Conservation (phyloP, 2,797 vertebrate species). For the Avahi laniger region DNA sequence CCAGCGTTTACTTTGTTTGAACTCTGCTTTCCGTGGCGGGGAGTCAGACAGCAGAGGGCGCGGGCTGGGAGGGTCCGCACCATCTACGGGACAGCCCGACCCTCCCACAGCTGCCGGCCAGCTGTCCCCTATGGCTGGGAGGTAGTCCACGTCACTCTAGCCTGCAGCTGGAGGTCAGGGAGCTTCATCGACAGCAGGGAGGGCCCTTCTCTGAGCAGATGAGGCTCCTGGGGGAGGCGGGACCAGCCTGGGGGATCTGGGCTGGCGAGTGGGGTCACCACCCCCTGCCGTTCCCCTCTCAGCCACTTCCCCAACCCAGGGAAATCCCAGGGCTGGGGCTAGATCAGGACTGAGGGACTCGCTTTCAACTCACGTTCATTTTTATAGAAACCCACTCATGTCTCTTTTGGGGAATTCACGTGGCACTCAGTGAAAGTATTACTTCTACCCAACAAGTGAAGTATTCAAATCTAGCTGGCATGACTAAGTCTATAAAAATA, state of each 20-base stretch:
- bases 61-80: background rate
- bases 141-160: slow-evolving; percentile 61
- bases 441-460: background rate
- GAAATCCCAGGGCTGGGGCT: background rate
- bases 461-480: background rate
- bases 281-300: background rate
- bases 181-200: slow-evolving; percentile 70
- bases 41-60: background rate
- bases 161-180: slow-evolving; percentile 69
- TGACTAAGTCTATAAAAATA: background rate
- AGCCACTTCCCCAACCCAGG: background rate
- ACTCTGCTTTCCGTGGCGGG: background rate
- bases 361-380: background rate
- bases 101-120: background rate
- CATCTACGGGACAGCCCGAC: rapidly evolving
- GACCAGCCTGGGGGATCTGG: slow-evolving; percentile 22
- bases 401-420: background rate
- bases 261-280: background rate
- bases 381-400: background rate
- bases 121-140: background rate
- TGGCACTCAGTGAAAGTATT: background rate
- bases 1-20: background rate
- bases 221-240: background rate
- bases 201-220: slow-evolving; percentile 73
- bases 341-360: background rate